These are phyloP conservation scores for Merodon equestris DNA, from an alignment of 2,888 invertebrate genomes.

Conservation along the genomic window DNA sequence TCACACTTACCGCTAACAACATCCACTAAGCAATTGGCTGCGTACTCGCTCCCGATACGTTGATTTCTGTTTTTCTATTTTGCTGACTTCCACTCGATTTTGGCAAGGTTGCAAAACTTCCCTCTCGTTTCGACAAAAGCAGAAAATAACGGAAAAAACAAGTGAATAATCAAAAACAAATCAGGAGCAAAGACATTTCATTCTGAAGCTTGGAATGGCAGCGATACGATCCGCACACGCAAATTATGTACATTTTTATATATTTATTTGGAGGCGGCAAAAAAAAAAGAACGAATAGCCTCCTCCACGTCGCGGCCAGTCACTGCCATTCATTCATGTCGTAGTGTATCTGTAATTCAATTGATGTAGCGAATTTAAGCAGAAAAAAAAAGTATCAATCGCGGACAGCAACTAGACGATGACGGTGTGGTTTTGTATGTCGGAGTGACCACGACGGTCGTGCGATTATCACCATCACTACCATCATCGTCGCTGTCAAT, in stretches of 20 bases:
- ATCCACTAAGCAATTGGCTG: too few species aligned
- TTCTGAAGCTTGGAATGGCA: constrained; percentile 42
- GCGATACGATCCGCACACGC: constrained; percentile 37
- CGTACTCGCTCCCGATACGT: too few species aligned
- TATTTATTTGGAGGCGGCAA: too few species aligned
- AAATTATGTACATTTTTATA: constrained; percentile 41
- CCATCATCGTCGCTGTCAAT: too few species aligned
- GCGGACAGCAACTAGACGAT: constrained; percentile 60
- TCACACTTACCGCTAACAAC: too few species aligned
- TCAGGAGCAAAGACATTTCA: constrained; percentile 34
- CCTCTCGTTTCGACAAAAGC: constrained; percentile 9
- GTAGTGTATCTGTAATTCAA: constrained; percentile 42
- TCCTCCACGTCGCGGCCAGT: too few species aligned
- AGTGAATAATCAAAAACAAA: constrained; percentile 28
- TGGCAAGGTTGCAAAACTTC: constrained; percentile 44
- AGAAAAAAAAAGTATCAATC: constrained; percentile 53
- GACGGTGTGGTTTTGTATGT: constrained; percentile 23
- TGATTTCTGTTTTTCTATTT: too few species aligned
- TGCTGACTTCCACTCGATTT: constrained; percentile 29
- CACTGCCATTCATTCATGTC: background rate
- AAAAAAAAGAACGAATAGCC: too few species aligned
- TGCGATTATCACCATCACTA: constrained; percentile 29
- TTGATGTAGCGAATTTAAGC: constrained; percentile 17
- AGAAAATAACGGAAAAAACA: background rate
- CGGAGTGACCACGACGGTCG: constrained; percentile 44